phyloP scores from a whole-genome alignment of 1,140 invertebrate species.

The Penaeus japonicus region DNA sequence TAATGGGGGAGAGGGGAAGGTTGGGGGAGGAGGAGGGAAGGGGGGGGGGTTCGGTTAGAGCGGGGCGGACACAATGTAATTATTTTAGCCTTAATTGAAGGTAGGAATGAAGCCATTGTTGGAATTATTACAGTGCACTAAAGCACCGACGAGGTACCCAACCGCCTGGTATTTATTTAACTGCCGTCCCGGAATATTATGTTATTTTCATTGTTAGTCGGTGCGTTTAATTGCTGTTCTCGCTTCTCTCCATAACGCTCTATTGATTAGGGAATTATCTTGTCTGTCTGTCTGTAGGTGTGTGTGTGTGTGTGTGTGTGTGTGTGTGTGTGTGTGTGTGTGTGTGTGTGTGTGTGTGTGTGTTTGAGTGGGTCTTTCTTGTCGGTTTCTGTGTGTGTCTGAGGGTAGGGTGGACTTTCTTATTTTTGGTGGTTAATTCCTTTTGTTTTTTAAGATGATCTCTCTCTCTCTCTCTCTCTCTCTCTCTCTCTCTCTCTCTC shows the following conservation, averaged over 20 bases:
- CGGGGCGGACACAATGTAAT: slow-evolving; percentile 31
- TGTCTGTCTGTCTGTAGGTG: background rate
- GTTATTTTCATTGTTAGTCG: no score
- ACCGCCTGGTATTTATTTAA: no score
- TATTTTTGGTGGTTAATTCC: no score
- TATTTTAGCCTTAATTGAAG: slow-evolving; percentile 52
- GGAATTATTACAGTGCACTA: slow-evolving; percentile 25
- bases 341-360: no score
- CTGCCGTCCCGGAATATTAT: no score
- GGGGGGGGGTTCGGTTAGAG: background rate
- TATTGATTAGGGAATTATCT: slow-evolving; percentile 19
- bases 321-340: background rate
- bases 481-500: no score
- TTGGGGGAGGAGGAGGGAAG: background rate
- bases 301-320: slow-evolving; percentile 22
- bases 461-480: no score
- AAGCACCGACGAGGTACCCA: no score
- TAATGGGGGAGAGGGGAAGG: background rate
- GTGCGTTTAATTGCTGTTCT: no score
- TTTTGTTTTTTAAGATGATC: no score
- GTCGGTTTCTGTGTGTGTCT: background rate
- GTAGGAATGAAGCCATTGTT: slow-evolving; percentile 48
- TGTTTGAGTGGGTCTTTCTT: background rate
- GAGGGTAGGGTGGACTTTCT: no score
- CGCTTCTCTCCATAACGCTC: background rate